Percentiles rank a stretch among this genome's conserved stretches.
Conservation (phyloP, 2,888 invertebrate genomes). For the Polymixis flavicincta region DNA sequence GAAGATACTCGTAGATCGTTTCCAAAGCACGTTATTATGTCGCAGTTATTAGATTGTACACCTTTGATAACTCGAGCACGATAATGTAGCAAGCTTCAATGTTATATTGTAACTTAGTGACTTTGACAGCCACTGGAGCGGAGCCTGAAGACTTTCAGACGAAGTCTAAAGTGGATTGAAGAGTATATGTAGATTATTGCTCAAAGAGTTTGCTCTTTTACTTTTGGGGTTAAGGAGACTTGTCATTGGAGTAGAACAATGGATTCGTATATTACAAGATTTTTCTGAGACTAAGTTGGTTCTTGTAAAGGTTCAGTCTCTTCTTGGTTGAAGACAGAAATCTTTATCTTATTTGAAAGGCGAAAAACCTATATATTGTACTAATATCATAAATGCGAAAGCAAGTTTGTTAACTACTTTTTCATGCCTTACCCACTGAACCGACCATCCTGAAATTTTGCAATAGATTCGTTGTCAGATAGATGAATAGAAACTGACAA, state of each 20-base stretch:
- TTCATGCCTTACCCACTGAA: no score
- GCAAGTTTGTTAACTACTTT: no score
- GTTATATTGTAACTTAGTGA: constrained; percentile 32
- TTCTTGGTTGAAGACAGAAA: neutral
- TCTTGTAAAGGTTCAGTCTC: neutral
- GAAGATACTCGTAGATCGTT: constrained; percentile 13
- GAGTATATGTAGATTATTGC: neutral
- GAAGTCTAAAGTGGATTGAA: neutral
- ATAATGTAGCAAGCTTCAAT: constrained; percentile 40
- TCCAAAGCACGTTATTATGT: constrained; percentile 25
- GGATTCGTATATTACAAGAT: constrained; percentile 4
- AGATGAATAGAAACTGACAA: no score
- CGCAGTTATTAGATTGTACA: constrained; percentile 44
- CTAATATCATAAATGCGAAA: no score
- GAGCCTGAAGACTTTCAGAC: neutral
- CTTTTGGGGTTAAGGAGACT: neutral
- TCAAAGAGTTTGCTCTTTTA: constrained; percentile 23
- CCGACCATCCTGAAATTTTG: no score
- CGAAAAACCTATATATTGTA: neutral
- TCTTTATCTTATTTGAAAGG: neutral
- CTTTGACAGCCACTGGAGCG: constrained; percentile 41
- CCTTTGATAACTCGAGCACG: constrained; percentile 48
- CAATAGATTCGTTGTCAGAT: no score
- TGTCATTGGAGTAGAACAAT: constrained; percentile 17
- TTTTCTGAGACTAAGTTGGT: neutral